phyloP scores from a whole-genome alignment of 2,797 vertebrate species.

The Melanotaenia maccullochi region DNA sequence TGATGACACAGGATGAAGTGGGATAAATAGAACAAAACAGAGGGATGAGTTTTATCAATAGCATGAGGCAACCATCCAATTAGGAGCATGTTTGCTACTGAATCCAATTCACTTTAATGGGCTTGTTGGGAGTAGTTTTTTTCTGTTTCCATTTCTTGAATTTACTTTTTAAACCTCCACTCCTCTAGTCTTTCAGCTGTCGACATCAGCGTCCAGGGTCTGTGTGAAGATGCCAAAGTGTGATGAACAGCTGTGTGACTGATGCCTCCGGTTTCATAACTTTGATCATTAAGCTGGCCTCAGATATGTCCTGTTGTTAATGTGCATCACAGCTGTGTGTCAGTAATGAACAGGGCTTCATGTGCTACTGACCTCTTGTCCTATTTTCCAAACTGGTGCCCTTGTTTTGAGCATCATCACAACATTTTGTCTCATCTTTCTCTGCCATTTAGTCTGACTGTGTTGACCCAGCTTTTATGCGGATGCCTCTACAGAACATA shows the following conservation, averaged over 20 bases:
- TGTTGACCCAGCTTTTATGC: background rate
- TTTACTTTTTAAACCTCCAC: background rate
- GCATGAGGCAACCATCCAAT: slow-evolving; percentile 48
- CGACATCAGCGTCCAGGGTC: slow-evolving; percentile 6
- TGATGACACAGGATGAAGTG: slow-evolving; percentile 48
- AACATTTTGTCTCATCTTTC: background rate
- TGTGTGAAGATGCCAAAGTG: slow-evolving; percentile 23
- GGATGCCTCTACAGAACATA: background rate
- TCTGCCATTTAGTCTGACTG: background rate
- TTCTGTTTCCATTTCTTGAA: slow-evolving; percentile 1
- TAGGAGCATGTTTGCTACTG: slow-evolving; percentile 36
- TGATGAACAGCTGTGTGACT: slow-evolving; percentile 53
- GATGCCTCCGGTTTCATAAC: slow-evolving; percentile 35
- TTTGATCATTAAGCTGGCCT: slow-evolving; percentile 45
- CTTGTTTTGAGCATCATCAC: background rate
- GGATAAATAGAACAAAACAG: slow-evolving; percentile 40
- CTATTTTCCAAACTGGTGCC: slow-evolving; percentile 30
- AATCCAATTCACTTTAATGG: slow-evolving; percentile 38
- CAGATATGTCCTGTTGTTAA: slow-evolving; percentile 23
- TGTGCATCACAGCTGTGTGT: slow-evolving; percentile 36
- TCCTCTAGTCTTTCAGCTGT: slow-evolving; percentile 9
- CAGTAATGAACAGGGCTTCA: slow-evolving; percentile 18
- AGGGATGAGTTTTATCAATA: slow-evolving; percentile 43
- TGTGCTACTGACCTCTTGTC: slow-evolving; percentile 36
- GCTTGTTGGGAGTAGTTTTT: slow-evolving; percentile 19